Evolutionary conservation across 2,113 vertebrate species (phyloP), one percentile per base, ranked within the genome.

Genomic region (Proterorhinus semilunaris): DNA sequence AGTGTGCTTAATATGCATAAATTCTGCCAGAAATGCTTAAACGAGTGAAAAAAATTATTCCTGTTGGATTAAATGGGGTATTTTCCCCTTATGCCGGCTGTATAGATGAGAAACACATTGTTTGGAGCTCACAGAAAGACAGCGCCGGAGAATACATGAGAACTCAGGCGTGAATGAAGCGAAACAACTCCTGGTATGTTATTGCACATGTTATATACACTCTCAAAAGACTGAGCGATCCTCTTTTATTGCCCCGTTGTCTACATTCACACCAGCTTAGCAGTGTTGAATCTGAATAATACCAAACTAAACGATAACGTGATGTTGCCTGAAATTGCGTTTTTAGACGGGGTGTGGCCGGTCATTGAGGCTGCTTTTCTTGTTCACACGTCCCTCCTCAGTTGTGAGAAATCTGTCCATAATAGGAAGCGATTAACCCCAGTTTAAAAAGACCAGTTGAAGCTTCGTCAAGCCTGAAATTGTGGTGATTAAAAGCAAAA

Each of bases 401-500:
- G 74, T 80, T 80, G 68, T 66, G 80, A 83, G 75, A 86, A 88
- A 89, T 83, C 68, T 78, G 80, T 65, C 81, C 74, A 82, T 83
- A 80, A 87, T 79, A 68, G 65, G 80, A 90, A 84, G 80, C 83
- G 76, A 90, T 92, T 93, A 91, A 93, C 92, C 91, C 90, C 84
- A 62, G 72, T 72, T 79, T 80, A 91, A 91, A 91, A 91, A 87
- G 89, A 84, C 88, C 89, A 88, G 92, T 92, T 86, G 79, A 75
- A 90, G 88, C 74, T 89, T 92, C 83, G 69, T 92, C 91, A 90
- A 91, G 91, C 92, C 87, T 93, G 90, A 93, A 93, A 93, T 92
- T 92, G 87, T 90, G 71, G 67, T 89, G 90, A 93, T 92, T 92
- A 91, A 89, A 87, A 79, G 86, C 75, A 90, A 91, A 91, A 90